These are phyloP conservation scores for Zoanthus gigantus DNA, from an alignment of 92 coral and sea anemone genomes.

Conservation along the genomic window DNA sequence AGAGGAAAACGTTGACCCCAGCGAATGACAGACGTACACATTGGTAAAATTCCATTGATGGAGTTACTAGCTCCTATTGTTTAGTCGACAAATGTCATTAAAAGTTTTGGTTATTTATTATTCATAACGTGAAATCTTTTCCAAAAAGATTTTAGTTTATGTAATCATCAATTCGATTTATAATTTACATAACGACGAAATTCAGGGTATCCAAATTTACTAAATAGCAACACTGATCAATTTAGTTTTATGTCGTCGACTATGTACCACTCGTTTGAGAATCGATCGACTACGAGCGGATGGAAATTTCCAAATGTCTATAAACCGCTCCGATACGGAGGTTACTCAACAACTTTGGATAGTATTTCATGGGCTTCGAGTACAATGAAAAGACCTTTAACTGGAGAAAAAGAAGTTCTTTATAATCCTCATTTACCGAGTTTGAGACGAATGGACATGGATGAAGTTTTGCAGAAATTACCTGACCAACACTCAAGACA, in stretches of 20 bases:
- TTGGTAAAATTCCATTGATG: background rate
- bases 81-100: background rate
- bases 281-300: conserved; percentile 58
- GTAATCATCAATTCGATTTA: conserved; percentile 9
- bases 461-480: conserved; percentile 72
- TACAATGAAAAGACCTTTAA: conserved; percentile 47
- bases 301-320: conserved; percentile 65
- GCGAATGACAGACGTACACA: background rate
- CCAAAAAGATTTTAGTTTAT: conserved; percentile 1
- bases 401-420: conserved; percentile 81
- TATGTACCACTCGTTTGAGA: conserved; percentile 73
- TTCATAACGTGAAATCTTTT: conserved; percentile 12
- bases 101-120: conserved; percentile 9
- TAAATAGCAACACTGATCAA: background rate
- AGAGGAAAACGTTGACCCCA: background rate
- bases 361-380: background rate
- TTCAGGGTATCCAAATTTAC: background rate
- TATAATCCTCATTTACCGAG: conserved; percentile 91
- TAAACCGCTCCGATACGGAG: conserved; percentile 38
- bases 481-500: conserved; percentile 87
- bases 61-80: background rate
- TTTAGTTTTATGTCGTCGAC: conserved; percentile 51
- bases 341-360: conserved; percentile 34
- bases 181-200: background rate
- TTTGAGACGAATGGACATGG: conserved; percentile 95